phyloP scores from a whole-genome alignment of 2,797 vertebrate genomes.

The Adelosebastes latens region DNA sequence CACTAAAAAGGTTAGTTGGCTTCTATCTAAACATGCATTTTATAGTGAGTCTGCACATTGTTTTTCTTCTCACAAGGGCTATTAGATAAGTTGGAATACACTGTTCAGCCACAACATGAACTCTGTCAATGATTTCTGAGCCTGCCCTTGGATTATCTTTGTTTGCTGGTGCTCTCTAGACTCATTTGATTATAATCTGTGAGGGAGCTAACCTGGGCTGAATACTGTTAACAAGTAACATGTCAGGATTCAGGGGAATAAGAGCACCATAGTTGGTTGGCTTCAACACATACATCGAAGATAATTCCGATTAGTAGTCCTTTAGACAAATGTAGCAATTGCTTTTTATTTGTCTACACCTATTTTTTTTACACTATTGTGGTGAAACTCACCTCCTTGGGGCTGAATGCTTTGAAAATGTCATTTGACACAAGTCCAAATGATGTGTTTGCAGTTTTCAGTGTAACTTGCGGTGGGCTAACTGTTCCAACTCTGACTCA shows the following conservation, averaged over 20 bases:
- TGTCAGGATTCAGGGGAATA: not conserved
- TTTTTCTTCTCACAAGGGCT: constrained; percentile 26
- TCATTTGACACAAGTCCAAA: constrained; percentile 10
- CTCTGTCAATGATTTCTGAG: constrained; percentile 75
- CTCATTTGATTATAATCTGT: constrained; percentile 41
- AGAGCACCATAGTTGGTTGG: not conserved
- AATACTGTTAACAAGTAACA: not conserved
- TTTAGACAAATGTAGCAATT: not conserved
- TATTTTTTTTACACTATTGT: not conserved
- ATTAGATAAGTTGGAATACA: constrained; percentile 34
- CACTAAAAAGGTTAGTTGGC: not conserved
- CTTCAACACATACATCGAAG: not conserved
- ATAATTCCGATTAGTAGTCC: not conserved
- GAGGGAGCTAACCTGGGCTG: not conserved
- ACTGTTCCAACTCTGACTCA: constrained; percentile 17
- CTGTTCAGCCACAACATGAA: constrained; percentile 57
- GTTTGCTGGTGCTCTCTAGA: constrained; percentile 47
- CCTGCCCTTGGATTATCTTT: constrained; percentile 64
- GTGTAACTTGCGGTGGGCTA: not conserved
- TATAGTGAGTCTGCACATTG: constrained; percentile 5
- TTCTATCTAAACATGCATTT: not conserved
- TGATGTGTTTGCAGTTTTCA: constrained; percentile 24
- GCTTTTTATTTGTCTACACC: not conserved
- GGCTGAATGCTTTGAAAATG: not conserved
- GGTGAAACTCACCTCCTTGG: not conserved